Evolutionary conservation across 2,888 invertebrate species (phyloP).

Genomic region (Galerucella calmariensis): DNA sequence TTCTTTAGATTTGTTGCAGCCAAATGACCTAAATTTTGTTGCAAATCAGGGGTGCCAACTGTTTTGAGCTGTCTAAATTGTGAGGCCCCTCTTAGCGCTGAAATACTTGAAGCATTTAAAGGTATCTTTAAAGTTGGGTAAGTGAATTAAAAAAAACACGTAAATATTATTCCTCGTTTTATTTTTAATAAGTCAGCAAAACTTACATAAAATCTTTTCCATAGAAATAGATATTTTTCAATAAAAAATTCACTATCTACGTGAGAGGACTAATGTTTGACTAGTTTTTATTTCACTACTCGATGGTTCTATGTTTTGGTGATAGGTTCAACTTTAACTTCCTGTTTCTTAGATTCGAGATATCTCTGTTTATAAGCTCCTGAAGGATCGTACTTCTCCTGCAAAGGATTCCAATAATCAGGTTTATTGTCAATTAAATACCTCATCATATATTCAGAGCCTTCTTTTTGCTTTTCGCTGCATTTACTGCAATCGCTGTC

Average conservation of each 20-base stretch:
- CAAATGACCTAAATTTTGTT: too few species aligned
- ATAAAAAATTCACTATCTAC: neutral
- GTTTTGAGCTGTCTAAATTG: too few species aligned
- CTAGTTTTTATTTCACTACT: neutral
- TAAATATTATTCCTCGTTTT: neutral
- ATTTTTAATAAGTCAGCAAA: neutral
- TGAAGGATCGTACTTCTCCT: slow-evolving; percentile 68
- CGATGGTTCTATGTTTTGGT: slow-evolving; percentile 26
- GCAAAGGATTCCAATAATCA: slow-evolving; percentile 61
- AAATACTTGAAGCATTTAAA: too few species aligned
- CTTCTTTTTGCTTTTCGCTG: slow-evolving; percentile 72
- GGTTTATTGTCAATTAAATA: slow-evolving; percentile 70
- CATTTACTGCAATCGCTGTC: slow-evolving; percentile 76
- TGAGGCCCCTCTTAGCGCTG: too few species aligned
- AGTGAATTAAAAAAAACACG: too few species aligned
- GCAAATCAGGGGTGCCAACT: too few species aligned
- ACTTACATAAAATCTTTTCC: neutral
- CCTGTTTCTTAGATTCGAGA: slow-evolving; percentile 63
- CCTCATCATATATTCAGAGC: slow-evolving; percentile 74
- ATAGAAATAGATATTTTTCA: neutral
- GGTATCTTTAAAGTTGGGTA: too few species aligned
- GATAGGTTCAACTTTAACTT: slow-evolving; percentile 49
- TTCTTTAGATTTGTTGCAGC: too few species aligned
- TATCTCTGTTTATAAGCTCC: slow-evolving; percentile 73
- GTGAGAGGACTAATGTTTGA: neutral